Conservation (phyloP, 2,113 vertebrate species). For the Pygoscelis antarcticus region DNA sequence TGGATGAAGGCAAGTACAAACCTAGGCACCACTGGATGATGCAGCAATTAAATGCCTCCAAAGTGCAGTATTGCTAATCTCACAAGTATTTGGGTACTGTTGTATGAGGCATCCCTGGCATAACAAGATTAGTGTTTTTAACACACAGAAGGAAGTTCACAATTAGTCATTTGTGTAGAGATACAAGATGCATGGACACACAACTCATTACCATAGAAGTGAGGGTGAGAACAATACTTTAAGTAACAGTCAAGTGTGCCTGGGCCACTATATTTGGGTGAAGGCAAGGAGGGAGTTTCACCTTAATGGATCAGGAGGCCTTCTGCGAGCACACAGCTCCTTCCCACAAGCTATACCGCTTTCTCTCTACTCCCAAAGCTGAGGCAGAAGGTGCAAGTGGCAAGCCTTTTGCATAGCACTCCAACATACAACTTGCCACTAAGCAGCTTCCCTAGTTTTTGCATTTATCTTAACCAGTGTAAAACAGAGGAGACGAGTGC, state of each 20-base stretch:
- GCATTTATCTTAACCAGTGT: neutral
- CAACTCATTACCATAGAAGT: neutral
- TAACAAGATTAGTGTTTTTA: neutral
- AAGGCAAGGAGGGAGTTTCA: neutral
- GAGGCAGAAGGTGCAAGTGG: neutral
- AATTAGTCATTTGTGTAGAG: neutral
- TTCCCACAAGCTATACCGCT: neutral
- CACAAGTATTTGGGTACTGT: neutral
- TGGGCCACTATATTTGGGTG: fast-evolving
- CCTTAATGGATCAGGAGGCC: neutral
- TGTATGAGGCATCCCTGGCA: neutral
- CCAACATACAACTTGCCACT: neutral
- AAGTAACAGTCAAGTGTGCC: neutral
- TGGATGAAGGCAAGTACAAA: neutral
- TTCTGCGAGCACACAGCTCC: neutral
- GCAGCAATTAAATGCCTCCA: neutral
- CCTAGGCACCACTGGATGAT: neutral
- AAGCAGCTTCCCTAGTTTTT: neutral
- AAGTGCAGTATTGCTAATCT: neutral
- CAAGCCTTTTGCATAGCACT: neutral
- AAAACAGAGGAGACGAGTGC: neutral
- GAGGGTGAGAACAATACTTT: neutral
- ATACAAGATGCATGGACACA: neutral
- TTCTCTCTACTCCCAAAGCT: neutral
- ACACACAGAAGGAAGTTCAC: neutral